Conservation (phyloP, 2,888 invertebrate species). For the Drosophila incognita region DNA sequence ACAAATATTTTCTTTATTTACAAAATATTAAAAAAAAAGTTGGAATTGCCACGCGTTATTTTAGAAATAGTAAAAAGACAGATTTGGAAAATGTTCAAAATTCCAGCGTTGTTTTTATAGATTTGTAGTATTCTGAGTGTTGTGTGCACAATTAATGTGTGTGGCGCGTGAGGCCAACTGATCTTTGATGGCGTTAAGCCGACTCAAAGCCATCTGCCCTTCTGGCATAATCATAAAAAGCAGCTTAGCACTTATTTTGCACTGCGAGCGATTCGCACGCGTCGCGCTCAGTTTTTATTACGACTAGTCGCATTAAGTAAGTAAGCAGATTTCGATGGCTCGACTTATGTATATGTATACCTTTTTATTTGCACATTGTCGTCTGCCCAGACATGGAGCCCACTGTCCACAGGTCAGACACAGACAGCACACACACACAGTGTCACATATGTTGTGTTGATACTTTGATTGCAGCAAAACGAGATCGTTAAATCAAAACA, state of each 20-base stretch:
- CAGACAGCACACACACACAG: constrained; percentile 1
- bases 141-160: background rate
- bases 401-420: constrained; percentile 26
- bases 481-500: constrained; percentile 74
- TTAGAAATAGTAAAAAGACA: too few relatives aligned
- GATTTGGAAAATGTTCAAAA: too few relatives aligned
- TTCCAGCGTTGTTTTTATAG: too few relatives aligned
- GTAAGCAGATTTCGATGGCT: constrained; percentile 56
- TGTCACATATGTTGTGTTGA: constrained; percentile 29
- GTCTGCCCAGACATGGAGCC: constrained; percentile 40
- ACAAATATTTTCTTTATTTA: too few relatives aligned
- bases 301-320: constrained; percentile 51
- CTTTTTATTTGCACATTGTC: constrained; percentile 42
- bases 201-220: constrained; percentile 18
- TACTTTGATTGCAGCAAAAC: constrained; percentile 69
- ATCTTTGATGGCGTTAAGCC: constrained; percentile 5
- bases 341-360: constrained; percentile 25
- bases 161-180: constrained; percentile 1
- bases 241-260: constrained; percentile 63
- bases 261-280: constrained; percentile 24
- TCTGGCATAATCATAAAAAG: constrained; percentile 68
- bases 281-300: constrained; percentile 44
- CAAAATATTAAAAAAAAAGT: too few relatives aligned
- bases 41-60: too few relatives aligned
- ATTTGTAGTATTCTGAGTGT: background rate